These are phyloP conservation scores for Catharus fuscescens DNA, from an alignment of 2,113 vertebrate genomes.

Conservation along the genomic window DNA sequence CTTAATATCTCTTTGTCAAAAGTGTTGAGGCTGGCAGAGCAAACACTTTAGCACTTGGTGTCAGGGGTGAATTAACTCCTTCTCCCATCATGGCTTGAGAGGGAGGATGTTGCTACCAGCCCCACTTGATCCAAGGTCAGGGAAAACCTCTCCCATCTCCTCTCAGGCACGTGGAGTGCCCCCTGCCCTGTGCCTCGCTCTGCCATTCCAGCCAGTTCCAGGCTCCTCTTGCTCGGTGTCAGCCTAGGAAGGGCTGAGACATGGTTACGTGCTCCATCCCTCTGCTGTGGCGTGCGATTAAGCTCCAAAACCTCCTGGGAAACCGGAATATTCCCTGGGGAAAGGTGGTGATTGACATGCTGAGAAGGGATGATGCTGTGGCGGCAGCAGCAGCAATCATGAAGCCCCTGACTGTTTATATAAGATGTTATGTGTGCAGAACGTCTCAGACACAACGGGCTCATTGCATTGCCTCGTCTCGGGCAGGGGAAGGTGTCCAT, in stretches of 20 bases:
- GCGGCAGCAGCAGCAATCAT: not conserved
- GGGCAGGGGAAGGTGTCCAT: not conserved
- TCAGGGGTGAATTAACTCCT: not conserved
- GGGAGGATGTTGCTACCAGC: not conserved
- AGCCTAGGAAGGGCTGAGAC: not conserved
- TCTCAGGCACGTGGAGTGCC: rapidly evolving
- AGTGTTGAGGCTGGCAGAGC: not conserved
- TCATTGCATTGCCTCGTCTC: not conserved
- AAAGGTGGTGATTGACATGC: not conserved
- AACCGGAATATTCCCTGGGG: not conserved
- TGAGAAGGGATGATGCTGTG: rapidly evolving
- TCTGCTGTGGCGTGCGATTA: rapidly evolving
- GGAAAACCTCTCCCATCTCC: not conserved
- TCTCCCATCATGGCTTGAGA: not conserved
- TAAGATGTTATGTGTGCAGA: not conserved
- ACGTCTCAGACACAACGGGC: not conserved
- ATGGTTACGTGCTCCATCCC: not conserved
- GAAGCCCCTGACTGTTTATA: not conserved
- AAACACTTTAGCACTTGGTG: not conserved
- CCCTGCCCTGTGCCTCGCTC: not conserved
- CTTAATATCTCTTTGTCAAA: not conserved
- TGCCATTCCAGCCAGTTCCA: not conserved
- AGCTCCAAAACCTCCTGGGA: not conserved
- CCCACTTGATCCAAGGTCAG: not conserved
- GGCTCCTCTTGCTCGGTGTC: not conserved